Evolutionary conservation across 2,113 vertebrate species (phyloP), one percentile per base, ranked within the genome.

Genomic region (Chloroceryle aenea): DNA sequence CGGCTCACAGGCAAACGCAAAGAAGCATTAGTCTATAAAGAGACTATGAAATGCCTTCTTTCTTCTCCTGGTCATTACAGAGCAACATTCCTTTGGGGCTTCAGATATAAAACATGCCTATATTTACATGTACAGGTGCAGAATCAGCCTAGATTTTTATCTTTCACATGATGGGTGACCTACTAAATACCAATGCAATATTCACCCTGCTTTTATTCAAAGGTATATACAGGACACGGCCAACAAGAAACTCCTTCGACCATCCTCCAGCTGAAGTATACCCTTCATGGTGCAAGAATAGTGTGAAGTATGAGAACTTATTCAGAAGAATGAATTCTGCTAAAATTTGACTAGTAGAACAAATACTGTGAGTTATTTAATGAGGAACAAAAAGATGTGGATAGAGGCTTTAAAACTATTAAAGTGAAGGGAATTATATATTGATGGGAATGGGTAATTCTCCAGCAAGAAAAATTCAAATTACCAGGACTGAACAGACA

Each of bases 381-480:
- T 2, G 22, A 63, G 42, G 14, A 5, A 55, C 69, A 66, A 73
- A 69, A 38, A 50, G 40, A 38, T 2, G 32, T 36, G 50, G 36
- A n/a, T 42, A 68, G 67, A 89, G 26, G 40, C 58, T 89, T 42
- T 82, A 76, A 56, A 82, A 53, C 30, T 85, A 30, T 36, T 62
- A 32, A 68, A 69, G 40, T n/a, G 56, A 85, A 85, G 75, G 48
- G 29, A 87, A 89, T 91, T 82, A 42, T 58, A 73, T 61, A 77
- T 82, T 76, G 14, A 87, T 38, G 18, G 36, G 19, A 78, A 72
- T 40, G 10, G 56, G 30, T 93, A 89, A 95, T 87, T 85, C 66
- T 75, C 20, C 36, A 87, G 38, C n/a, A 97, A 81, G 45, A 78
- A 91, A 87, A 92, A 87, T 45, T 62, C 58, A 85, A 87, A 82